Evolutionary conservation across 1,140 invertebrate species (phyloP).

Genomic region (Maconellicoccus hirsutus): DNA sequence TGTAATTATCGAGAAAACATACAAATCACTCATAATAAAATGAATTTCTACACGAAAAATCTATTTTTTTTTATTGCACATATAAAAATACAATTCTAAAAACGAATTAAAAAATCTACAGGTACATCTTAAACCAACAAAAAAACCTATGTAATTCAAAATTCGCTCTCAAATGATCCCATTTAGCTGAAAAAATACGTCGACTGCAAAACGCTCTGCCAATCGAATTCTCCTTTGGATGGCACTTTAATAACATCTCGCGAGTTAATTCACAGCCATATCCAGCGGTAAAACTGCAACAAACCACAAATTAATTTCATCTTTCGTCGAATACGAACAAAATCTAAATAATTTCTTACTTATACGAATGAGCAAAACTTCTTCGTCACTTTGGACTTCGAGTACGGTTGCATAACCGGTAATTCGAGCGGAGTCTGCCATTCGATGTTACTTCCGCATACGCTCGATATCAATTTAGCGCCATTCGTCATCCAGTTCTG

Average conservation of each 20-base stretch:
- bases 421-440: constrained; percentile 93
- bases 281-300: constrained; percentile 22
- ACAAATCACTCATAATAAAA: no score
- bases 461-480: constrained; percentile 62
- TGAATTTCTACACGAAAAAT: no score
- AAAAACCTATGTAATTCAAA: no score
- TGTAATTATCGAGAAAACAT: no score
- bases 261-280: constrained; percentile 28
- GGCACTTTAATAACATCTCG: constrained; percentile 53
- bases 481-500: constrained; percentile 93
- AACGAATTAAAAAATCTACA: no score
- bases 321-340: not conserved
- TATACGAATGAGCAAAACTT: constrained; percentile 29
- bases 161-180: no score
- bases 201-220: constrained; percentile 60
- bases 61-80: no score
- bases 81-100: no score
- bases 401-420: constrained; percentile 89
- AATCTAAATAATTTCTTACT: constrained; percentile 29
- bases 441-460: constrained; percentile 65
- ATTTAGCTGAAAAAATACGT: constrained; percentile 71
- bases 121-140: no score
- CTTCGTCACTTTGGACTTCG: constrained; percentile 36
- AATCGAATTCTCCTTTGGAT: constrained; percentile 58
- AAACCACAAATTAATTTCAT: constrained; percentile 6